These are phyloP conservation scores for Caiman crocodilus DNA, from an alignment of 2,797 vertebrate genomes.

Conservation along the genomic window DNA sequence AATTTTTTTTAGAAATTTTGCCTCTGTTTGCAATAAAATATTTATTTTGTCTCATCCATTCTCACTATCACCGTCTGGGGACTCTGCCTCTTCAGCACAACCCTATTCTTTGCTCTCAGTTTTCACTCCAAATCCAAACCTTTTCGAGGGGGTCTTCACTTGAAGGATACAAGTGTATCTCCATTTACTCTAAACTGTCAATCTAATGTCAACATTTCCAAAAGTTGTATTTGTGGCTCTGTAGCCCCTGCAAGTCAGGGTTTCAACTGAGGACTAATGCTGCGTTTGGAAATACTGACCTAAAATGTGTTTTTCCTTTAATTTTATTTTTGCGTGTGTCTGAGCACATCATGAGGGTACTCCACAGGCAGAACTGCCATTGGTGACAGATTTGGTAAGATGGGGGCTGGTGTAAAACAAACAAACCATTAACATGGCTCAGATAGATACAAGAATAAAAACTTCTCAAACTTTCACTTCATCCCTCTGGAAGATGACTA, in stretches of 20 bases:
- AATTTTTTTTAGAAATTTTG: neutral
- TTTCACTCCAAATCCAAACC: neutral
- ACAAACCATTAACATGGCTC: neutral
- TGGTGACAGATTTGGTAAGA: neutral
- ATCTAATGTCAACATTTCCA: neutral
- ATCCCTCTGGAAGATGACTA: neutral
- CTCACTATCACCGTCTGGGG: neutral
- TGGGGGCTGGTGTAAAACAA: neutral
- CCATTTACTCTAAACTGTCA: slow-evolving; percentile 5
- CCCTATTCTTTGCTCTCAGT: neutral
- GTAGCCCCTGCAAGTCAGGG: too few species aligned
- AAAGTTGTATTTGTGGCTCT: neutral
- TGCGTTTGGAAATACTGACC: neutral
- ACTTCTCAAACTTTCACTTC: neutral
- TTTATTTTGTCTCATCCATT: neutral
- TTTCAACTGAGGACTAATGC: neutral
- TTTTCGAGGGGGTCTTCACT: neutral
- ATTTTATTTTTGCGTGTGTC: neutral
- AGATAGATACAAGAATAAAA: neutral
- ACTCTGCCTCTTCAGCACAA: neutral
- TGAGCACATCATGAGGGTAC: neutral
- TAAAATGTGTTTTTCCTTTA: neutral
- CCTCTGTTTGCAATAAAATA: neutral
- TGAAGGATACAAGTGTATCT: neutral
- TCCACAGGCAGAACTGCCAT: neutral